Percentiles rank a stretch among this genome's conserved stretches.
phyloP scores from a whole-genome alignment of 2,797 vertebrate species.

The Macropodus opercularis region DNA sequence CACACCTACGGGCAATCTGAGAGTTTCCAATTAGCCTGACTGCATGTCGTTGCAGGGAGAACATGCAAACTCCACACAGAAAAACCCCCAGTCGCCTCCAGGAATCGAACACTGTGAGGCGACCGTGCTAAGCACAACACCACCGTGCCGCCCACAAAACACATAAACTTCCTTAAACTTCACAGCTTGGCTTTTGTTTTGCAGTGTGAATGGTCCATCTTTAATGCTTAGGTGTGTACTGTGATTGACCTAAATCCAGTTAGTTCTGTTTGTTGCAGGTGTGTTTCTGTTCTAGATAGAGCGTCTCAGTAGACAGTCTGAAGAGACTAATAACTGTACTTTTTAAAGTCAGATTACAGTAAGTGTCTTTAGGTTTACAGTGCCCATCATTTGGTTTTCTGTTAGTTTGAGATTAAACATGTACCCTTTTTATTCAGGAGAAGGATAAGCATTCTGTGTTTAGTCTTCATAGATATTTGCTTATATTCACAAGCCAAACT shows the following conservation, averaged over 20 bases:
- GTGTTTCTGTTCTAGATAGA: too few species aligned
- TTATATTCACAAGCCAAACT: conserved; percentile 7
- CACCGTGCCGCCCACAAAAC: too few species aligned
- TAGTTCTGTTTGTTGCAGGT: background rate
- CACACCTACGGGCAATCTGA: too few species aligned
- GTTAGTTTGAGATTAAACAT: conserved; percentile 1
- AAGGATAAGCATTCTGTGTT: conserved; percentile 8
- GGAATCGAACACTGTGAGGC: too few species aligned
- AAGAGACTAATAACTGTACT: background rate
- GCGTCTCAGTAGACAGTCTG: background rate
- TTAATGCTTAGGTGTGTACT: too few species aligned
- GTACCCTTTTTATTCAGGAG: background rate
- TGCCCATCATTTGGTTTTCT: background rate
- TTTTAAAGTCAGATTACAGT: background rate
- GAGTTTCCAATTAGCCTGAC: too few species aligned
- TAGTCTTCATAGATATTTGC: conserved; percentile 16
- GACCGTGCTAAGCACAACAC: too few species aligned
- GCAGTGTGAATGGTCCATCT: too few species aligned
- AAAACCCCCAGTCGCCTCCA: too few species aligned
- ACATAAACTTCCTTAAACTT: background rate
- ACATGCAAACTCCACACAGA: too few species aligned
- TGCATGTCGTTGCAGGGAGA: too few species aligned
- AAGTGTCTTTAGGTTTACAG: background rate
- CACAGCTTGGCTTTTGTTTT: too few species aligned
- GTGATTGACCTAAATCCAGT: background rate